A percentile compares a stretch with the other conserved stretches of the same genome.
phyloP scores from a whole-genome alignment of 2,888 invertebrate species.

The Eilema depressum region DNA sequence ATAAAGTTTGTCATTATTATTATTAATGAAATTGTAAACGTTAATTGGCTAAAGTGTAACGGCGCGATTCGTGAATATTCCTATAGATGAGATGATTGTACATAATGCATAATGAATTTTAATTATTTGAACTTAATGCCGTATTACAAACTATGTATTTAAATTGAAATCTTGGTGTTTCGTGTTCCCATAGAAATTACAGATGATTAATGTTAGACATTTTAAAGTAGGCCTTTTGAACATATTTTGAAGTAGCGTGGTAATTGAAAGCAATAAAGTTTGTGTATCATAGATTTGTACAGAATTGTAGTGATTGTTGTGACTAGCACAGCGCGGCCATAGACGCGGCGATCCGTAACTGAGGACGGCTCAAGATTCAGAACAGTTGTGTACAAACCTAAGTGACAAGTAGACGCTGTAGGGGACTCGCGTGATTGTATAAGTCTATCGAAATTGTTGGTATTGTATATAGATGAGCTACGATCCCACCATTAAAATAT shows the following conservation, averaged over 20 bases:
- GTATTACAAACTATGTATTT: slow-evolving; percentile 48
- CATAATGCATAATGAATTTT: slow-evolving; percentile 52
- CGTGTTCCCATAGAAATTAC: slow-evolving; percentile 70
- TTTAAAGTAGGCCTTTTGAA: slow-evolving; percentile 79
- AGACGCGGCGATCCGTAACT: background rate
- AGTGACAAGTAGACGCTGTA: slow-evolving; percentile 69
- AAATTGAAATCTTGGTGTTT: slow-evolving; percentile 66
- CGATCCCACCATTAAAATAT: slow-evolving; percentile 86
- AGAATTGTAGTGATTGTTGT: slow-evolving; percentile 22
- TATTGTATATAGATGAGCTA: slow-evolving; percentile 86
- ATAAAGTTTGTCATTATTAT: slow-evolving; percentile 59
- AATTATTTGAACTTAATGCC: slow-evolving; percentile 53
- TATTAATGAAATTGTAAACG: slow-evolving; percentile 54
- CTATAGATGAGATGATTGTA: slow-evolving; percentile 49
- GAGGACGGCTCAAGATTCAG: background rate
- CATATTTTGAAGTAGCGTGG: slow-evolving; percentile 78
- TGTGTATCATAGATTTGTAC: slow-evolving; percentile 58
- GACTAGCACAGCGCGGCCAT: background rate
- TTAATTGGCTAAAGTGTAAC: slow-evolving; percentile 57
- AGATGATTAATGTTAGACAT: slow-evolving; percentile 59
- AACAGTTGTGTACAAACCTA: slow-evolving; percentile 55
- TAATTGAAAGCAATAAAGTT: slow-evolving; percentile 82
- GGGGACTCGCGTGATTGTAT: slow-evolving; percentile 84
- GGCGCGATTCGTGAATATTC: slow-evolving; percentile 39
- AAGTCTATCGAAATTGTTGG: slow-evolving; percentile 83